Percentiles rank a stretch among this genome's conserved stretches.
phyloP scores from a whole-genome alignment of 2,888 invertebrate species.

The Strigamia crassipes region DNA sequence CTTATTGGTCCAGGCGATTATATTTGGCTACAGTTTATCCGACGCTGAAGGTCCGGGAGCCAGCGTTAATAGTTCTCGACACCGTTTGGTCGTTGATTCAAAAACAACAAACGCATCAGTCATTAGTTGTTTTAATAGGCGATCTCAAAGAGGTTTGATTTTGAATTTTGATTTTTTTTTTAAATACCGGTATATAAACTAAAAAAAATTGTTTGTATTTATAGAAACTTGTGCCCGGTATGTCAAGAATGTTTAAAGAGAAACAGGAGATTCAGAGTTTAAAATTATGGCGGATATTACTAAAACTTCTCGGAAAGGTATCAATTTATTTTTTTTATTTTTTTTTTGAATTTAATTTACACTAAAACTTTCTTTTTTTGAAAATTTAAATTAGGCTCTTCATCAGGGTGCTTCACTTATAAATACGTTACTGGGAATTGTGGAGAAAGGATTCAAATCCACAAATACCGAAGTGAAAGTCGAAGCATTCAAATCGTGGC shows the following conservation, averaged over 20 bases:
- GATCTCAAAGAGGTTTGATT: constrained; percentile 45
- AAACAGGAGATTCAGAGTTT: constrained; percentile 43
- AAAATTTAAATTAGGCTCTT: neutral
- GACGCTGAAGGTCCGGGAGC: constrained; percentile 33
- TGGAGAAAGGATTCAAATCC: constrained; percentile 47
- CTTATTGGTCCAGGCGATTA: constrained; percentile 24
- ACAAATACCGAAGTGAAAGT: constrained; percentile 45
- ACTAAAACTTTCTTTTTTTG: neutral
- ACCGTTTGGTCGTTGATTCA: constrained; percentile 6
- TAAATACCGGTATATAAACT: no score
- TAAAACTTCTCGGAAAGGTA: constrained; percentile 45
- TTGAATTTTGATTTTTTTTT: no score
- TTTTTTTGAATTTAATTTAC: neutral
- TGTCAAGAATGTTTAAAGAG: constrained; percentile 46
- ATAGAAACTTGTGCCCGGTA: constrained; percentile 25
- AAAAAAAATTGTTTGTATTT: neutral
- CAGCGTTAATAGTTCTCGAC: neutral
- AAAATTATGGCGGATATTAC: constrained; percentile 34
- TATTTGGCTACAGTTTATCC: constrained; percentile 34
- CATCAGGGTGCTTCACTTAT: constrained; percentile 47
- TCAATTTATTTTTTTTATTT: neutral
- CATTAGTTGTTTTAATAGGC: neutral
- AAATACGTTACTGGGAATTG: constrained; percentile 40
- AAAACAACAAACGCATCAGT: constrained; percentile 10
- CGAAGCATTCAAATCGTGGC: constrained; percentile 46